Base-by-base conservation (phyloP, 2,113 vertebrate genomes). In the Solea senegalensis region DNA sequence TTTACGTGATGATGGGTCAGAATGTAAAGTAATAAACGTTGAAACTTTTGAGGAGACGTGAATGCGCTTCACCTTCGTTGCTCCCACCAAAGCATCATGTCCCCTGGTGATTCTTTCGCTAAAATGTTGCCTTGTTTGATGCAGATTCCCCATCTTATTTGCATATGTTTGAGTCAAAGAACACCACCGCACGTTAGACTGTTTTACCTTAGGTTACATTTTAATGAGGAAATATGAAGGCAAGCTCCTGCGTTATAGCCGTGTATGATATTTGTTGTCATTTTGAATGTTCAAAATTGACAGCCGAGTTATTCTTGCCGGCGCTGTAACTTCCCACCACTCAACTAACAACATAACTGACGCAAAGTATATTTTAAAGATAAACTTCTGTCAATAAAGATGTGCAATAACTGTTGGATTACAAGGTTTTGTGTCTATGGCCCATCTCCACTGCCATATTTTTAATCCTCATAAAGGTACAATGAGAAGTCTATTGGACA, bases 121-220 rank as follows among this genome's bases (percentile, higher is more conserved):
- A 74, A 86, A 82, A 85, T 75, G 62, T 81, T 81, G 14, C 65
- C 68, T 78, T 62, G 83, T 85, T 66, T 86, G 84, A 87, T 83
- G 76, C 76, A 48, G 60, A 73, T 70, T 75, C 3, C 21, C 11
- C 76, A 77, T 62, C 72, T 73, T 63, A 90, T 90, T 90, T 88
- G 74, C 90, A 90, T 90, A 50, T 54, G 76, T 89, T 85, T 88
- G 83, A 90, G 81, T 87, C 86, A 72, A 27, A 63, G 34, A 79
- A 86, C 65, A 80, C 49, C 28, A 67, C 70, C 70, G 53, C 85
- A 58, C 43, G 49, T 82, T 82, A 76, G 67, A 80, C 72, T n/a
- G 65, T 90, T 87, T 91, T 65, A 88, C 90, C 84, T 77, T 69
- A 89, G 89, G 90, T 88, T 76, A 90, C 43, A 76, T 89, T 92